Conservation (phyloP, 1,140 invertebrate species). For the Melanaphis sacchari region DNA sequence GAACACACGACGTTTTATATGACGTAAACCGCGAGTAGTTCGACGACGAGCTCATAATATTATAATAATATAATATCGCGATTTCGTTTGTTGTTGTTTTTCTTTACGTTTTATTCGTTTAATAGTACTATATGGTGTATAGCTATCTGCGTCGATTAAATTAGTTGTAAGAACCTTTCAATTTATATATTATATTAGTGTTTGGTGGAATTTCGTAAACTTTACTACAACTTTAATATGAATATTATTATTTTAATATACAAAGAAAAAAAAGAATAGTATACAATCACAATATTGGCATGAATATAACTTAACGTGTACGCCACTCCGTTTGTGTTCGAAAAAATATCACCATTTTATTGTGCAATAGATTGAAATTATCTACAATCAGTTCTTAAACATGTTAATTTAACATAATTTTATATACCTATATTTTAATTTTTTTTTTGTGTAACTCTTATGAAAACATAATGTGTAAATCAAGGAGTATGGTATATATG, state of each 20-base stretch:
- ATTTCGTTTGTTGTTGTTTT: neutral
- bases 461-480: neutral
- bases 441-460: neutral
- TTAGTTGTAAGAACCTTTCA: neutral
- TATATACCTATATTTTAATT: neutral
- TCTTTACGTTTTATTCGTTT: neutral
- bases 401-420: neutral
- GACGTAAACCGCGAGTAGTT: neutral
- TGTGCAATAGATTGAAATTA: neutral
- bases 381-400: neutral
- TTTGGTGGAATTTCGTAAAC: neutral
- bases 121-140: neutral
- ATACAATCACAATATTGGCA: neutral
- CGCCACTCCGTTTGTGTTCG: neutral
- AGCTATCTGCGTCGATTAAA: neutral
- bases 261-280: no score
- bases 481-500: neutral
- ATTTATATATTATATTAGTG: neutral
- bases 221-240: neutral
- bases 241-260: neutral
- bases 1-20: neutral
- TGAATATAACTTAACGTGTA: neutral
- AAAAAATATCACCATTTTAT: neutral
- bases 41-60: neutral
- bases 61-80: neutral